Conservation (phyloP, 2,113 vertebrate species). For the Bujurquina vittata region DNA sequence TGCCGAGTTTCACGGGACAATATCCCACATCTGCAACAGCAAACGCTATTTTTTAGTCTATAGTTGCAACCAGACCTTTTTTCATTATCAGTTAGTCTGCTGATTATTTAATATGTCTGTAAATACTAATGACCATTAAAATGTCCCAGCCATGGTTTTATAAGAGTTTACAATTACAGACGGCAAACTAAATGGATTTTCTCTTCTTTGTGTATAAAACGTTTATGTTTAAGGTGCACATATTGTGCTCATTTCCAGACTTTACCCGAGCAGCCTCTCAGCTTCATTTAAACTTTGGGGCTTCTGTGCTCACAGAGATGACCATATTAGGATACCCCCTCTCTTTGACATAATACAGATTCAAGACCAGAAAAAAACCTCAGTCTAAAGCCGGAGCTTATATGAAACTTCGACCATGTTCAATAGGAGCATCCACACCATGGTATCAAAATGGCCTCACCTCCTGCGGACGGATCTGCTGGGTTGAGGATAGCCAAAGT, state of each 20-base stretch:
- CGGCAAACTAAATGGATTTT: not conserved
- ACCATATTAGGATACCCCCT: too few relatives aligned
- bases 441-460: conserved; percentile 66
- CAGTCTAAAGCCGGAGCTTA: not conserved
- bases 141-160: not conserved
- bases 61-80: not conserved
- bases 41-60: not conserved
- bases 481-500: conserved; percentile 92
- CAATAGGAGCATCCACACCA: not conserved
- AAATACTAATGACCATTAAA: not conserved
- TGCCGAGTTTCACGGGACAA: conserved; percentile 90
- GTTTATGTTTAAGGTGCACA: not conserved
- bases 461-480: conserved; percentile 86
- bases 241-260: not conserved
- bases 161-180: not conserved
- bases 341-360: too few relatives aligned
- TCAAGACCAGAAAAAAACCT: too few relatives aligned
- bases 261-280: not conserved
- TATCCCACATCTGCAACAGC: conserved; percentile 86
- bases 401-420: not conserved
- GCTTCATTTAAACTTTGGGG: not conserved
- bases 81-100: not conserved
- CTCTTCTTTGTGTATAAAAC: not conserved
- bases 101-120: not conserved
- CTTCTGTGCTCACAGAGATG: too few relatives aligned